A percentile compares a stretch with the other conserved stretches of the same genome.
Conservation (phyloP, 2,888 invertebrate species). For the Gastracanthus pulcherrimus region DNA sequence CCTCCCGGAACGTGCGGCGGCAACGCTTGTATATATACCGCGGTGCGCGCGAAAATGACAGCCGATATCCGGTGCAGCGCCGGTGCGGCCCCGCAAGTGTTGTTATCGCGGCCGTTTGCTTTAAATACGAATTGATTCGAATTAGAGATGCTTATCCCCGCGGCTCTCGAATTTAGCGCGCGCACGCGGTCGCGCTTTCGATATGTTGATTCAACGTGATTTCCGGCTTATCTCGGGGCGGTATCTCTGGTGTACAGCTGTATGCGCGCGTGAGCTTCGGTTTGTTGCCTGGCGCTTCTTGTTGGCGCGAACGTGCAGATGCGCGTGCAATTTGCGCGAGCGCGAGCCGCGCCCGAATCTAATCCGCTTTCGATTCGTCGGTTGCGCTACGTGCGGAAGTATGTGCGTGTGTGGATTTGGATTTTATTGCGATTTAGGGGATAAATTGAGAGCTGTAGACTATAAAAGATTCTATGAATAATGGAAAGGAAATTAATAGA, state of each 20-base stretch:
- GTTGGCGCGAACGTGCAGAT: neutral
- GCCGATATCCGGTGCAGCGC: slow-evolving; percentile 34
- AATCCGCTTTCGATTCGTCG: neutral
- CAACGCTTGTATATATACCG: too few relatives aligned
- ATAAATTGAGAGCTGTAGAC: too few relatives aligned
- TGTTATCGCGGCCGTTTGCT: slow-evolving; percentile 56
- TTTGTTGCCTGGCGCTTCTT: too few relatives aligned
- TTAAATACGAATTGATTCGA: slow-evolving; percentile 57
- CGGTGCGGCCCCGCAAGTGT: slow-evolving; percentile 25
- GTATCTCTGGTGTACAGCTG: neutral
- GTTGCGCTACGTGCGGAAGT: too few relatives aligned
- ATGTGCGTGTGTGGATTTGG: too few relatives aligned
- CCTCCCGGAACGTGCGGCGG: neutral
- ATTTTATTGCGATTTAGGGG: too few relatives aligned
- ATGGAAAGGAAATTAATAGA: too few relatives aligned
- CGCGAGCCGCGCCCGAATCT: too few relatives aligned
- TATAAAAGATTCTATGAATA: too few relatives aligned
- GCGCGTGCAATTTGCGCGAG: neutral
- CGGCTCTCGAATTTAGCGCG: too few relatives aligned
- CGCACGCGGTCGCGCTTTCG: neutral
- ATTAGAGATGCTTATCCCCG: slow-evolving; percentile 57
- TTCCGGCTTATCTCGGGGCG: slow-evolving; percentile 13
- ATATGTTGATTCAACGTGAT: slow-evolving; percentile 27
- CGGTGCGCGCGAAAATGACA: slow-evolving; percentile 52
- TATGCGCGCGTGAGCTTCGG: neutral